Evolutionary conservation across 2,113 vertebrate genomes (phyloP).

Genomic region (Pholis gunnellus): DNA sequence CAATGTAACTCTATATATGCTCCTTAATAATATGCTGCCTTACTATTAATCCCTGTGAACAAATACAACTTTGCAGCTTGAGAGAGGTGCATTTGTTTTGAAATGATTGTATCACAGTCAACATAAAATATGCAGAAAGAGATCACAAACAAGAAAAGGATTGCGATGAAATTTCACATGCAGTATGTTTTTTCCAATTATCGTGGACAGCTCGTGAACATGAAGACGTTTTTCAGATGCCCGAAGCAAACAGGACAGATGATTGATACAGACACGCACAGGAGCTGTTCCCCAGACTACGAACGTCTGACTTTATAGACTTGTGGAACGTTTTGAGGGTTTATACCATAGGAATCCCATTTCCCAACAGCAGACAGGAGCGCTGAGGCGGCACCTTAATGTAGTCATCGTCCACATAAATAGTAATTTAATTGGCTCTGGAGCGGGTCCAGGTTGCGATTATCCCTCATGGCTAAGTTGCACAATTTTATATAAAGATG

Average conservation of each 20-base stretch:
- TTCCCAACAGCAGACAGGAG: background rate
- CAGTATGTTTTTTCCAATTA: constrained; percentile 16
- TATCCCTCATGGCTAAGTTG: background rate
- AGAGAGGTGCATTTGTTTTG: background rate
- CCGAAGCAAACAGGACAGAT: constrained; percentile 16
- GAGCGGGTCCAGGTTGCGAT: background rate
- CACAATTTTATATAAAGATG: constrained; percentile 1
- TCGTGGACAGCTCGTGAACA: constrained; percentile 6
- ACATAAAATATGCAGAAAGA: background rate
- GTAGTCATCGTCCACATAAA: background rate
- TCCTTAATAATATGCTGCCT: background rate
- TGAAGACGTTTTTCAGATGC: constrained; percentile 11
- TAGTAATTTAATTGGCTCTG: background rate
- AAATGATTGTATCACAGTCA: background rate
- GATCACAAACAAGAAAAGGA: constrained; percentile 12
- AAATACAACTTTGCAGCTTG: background rate
- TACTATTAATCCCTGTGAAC: background rate
- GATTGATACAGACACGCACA: background rate
- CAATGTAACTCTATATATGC: background rate
- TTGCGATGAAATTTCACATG: background rate
- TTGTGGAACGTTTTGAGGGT: background rate
- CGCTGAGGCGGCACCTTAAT: constrained; percentile 1
- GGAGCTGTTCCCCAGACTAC: background rate
- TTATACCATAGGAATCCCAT: background rate
- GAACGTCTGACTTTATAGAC: background rate